Percentiles rank a stretch among this genome's conserved stretches.
phyloP scores from a whole-genome alignment of 37 sponge, comb jelly and placozoan species.

The Chondrosia reniformis region DNA sequence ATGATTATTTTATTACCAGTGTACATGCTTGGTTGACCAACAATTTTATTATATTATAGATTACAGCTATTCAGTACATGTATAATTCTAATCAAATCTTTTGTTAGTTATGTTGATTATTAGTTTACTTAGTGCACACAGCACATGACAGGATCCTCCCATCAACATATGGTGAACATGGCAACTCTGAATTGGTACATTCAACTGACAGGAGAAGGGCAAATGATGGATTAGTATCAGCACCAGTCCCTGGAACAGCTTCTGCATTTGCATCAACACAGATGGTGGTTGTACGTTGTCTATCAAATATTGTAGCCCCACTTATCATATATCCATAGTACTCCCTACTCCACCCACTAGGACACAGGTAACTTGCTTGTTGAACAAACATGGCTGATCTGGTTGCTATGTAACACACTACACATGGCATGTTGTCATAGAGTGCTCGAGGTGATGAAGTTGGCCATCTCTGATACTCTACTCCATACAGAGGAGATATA shows the following conservation, averaged over 20 bases:
- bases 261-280: conserved; percentile 43
- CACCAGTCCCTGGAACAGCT: conserved; percentile 24
- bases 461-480: conserved; percentile 26
- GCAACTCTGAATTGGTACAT: conserved; percentile 41
- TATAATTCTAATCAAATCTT: too few relatives aligned
- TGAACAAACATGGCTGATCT: conserved; percentile 27
- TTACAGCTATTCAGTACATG: too few relatives aligned
- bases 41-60: too few relatives aligned
- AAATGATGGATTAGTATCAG: conserved; percentile 22
- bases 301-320: too few relatives aligned
- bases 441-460: not conserved
- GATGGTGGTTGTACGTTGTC: conserved; percentile 16
- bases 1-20: too few relatives aligned
- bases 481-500: conserved; percentile 18
- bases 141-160: conserved; percentile 41
- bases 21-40: too few relatives aligned
- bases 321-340: conserved; percentile 59
- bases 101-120: too few relatives aligned
- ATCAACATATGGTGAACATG: conserved; percentile 42
- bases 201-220: conserved; percentile 26
- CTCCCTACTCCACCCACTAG: conserved; percentile 34
- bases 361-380: conserved; percentile 41
- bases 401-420: conserved; percentile 36
- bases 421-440: conserved; percentile 45
- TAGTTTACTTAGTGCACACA: conserved; percentile 47